Percentiles rank a stretch among this genome's conserved stretches.
phyloP scores from a whole-genome alignment of 2,797 vertebrate genomes.

The Mallotus villosus region DNA sequence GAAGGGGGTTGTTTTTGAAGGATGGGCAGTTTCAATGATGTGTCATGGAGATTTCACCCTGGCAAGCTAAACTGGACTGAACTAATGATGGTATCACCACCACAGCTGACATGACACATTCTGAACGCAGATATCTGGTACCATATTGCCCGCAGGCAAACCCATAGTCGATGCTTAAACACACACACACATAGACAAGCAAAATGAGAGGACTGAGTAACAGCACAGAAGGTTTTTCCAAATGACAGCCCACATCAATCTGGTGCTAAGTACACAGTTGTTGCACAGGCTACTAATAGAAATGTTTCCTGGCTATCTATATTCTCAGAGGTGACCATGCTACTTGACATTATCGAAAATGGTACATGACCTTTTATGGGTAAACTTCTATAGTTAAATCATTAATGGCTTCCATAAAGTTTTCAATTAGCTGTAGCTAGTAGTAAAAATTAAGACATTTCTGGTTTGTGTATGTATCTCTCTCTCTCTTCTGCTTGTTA shows the following conservation, averaged over 20 bases:
- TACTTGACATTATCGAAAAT: neutral
- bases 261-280: neutral
- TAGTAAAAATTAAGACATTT: no score
- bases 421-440: no score
- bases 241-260: neutral
- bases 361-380: neutral
- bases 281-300: neutral
- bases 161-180: neutral
- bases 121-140: slow-evolving; percentile 11
- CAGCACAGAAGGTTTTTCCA: neutral
- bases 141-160: slow-evolving; percentile 11
- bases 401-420: no score
- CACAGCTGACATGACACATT: slow-evolving; percentile 35
- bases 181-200: neutral
- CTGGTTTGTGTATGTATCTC: no score
- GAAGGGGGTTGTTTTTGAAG: slow-evolving; percentile 20
- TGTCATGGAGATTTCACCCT: slow-evolving; percentile 29
- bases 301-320: neutral
- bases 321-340: neutral
- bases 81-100: slow-evolving; percentile 25
- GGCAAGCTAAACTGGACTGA: slow-evolving; percentile 3
- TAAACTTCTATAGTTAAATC: no score
- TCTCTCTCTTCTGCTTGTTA: neutral
- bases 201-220: neutral
- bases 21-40: slow-evolving; percentile 22